phyloP scores from a whole-genome alignment of 2,113 vertebrate species.

The Sinocyclocheilus maitianheensis region DNA sequence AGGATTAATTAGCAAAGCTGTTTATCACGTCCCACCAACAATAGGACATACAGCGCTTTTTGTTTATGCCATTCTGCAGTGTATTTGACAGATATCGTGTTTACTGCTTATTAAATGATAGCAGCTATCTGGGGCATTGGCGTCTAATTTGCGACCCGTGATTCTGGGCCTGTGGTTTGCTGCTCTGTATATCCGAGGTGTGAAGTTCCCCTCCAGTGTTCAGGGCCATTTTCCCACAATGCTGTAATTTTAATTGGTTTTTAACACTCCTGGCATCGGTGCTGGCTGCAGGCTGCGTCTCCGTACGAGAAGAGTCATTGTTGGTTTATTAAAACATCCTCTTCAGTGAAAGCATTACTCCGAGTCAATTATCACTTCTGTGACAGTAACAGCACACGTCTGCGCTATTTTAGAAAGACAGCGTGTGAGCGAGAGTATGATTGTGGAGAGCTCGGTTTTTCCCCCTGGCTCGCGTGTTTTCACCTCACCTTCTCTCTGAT shows the following conservation, averaged over 20 bases:
- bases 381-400: not conserved
- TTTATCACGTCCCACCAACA: conserved; percentile 11
- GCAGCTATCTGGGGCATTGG: not conserved
- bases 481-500: too few species aligned
- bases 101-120: conserved; percentile 37
- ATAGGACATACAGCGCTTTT: not conserved
- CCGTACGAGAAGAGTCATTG: not conserved
- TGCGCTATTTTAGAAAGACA: not conserved
- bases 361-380: not conserved
- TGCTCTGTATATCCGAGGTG: conserved; percentile 20
- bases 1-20: not conserved
- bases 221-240: conserved; percentile 29
- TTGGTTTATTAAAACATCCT: conserved; percentile 31
- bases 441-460: too few species aligned
- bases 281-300: conserved; percentile 10
- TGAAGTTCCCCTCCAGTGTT: conserved; percentile 19
- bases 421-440: not conserved
- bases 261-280: conserved; percentile 12
- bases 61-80: conserved; percentile 11
- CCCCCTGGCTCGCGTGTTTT: not conserved
- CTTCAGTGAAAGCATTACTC: conserved; percentile 25
- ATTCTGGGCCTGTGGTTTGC: not conserved
- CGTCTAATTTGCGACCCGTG: not conserved
- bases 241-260: conserved; percentile 49
- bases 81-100: conserved; percentile 18